Evolutionary conservation across 2,797 vertebrate genomes (phyloP).

Genomic region (Alcedo quadribrachys): DNA sequence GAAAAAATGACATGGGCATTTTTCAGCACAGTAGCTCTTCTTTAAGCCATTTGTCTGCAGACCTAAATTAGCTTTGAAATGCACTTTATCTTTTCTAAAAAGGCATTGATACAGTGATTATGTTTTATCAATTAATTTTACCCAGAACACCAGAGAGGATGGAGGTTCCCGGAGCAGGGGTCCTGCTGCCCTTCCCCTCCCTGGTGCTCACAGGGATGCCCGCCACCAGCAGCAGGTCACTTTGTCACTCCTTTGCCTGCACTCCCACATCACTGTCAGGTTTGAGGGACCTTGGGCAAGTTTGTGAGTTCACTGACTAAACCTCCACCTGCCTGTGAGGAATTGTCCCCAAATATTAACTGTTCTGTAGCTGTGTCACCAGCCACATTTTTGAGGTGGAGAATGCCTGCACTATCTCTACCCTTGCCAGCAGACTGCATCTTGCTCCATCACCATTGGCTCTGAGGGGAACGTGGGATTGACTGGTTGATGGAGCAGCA

Average conservation of each 20-base stretch:
- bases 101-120: constrained; percentile 42
- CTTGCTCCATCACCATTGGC: background rate
- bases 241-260: rapidly evolving
- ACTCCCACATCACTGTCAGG: background rate
- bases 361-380: background rate
- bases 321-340: background rate
- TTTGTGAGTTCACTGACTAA: background rate
- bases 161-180: too few relatives aligned
- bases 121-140: constrained; percentile 51
- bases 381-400: rapidly evolving
- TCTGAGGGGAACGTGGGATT: background rate
- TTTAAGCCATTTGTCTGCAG: constrained; percentile 56
- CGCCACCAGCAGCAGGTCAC: background rate
- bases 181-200: background rate
- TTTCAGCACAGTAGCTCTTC: constrained; percentile 54
- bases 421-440: background rate
- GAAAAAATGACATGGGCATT: constrained; percentile 28
- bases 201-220: rapidly evolving
- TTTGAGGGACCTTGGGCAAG: background rate
- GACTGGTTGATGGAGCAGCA: background rate
- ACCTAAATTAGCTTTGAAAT: constrained; percentile 50
- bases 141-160: background rate
- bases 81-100: constrained; percentile 60
- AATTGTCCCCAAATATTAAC: background rate
- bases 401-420: background rate